Conservation (phyloP, 2,113 vertebrate species). For the Grammomys dolichurus region DNA sequence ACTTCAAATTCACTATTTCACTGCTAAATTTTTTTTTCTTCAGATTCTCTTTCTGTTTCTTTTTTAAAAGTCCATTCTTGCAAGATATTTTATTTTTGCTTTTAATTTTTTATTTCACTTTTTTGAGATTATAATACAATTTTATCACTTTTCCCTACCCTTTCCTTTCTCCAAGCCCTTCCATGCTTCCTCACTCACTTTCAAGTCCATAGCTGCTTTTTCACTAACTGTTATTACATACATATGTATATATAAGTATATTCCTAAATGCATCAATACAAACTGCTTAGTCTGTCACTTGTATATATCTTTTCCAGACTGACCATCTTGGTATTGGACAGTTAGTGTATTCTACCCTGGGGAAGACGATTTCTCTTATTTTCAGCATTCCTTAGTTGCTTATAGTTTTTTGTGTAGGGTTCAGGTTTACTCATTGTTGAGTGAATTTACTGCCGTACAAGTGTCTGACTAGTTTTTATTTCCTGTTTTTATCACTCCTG, state of each 20-base stretch:
- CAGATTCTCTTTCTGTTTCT: neutral
- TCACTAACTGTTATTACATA: neutral
- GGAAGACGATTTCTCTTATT: neutral
- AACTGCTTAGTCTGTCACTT: too few relatives aligned
- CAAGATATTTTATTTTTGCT: neutral
- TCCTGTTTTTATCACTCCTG: neutral
- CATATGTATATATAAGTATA: too few relatives aligned
- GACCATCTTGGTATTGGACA: too few relatives aligned
- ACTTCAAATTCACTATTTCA: neutral
- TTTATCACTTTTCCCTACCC: neutral
- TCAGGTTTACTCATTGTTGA: neutral
- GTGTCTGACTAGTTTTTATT: neutral
- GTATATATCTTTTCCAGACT: too few relatives aligned
- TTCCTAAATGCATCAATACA: too few relatives aligned
- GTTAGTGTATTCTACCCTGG: neutral
- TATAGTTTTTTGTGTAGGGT: neutral
- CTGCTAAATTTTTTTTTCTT: neutral
- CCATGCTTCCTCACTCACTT: neutral
- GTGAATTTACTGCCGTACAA: neutral
- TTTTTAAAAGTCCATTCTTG: neutral
- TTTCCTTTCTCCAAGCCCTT: neutral
- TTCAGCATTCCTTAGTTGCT: neutral
- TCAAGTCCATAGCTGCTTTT: neutral
- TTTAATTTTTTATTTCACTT: neutral
- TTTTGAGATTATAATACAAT: neutral